A percentile compares a stretch with the other conserved stretches of the same genome.
Evolutionary conservation across 2,888 invertebrate genomes (phyloP).

Genomic region (Laspeyria flexula): DNA sequence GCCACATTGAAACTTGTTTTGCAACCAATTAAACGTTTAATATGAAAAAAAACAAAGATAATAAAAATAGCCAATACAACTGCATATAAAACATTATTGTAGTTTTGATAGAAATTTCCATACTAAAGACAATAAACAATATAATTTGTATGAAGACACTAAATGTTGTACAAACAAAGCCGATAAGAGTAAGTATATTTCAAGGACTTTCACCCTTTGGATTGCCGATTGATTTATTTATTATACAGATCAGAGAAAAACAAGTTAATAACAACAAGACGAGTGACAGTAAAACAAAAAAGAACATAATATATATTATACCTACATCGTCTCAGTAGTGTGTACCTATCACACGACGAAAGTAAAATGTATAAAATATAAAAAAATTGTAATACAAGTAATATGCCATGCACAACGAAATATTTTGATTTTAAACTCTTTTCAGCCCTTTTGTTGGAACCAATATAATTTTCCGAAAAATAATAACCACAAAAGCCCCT

Average conservation of each 20-base stretch:
- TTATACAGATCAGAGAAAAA: slow-evolving; percentile 41
- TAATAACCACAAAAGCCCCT: too few species aligned
- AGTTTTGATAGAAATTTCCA: too few species aligned
- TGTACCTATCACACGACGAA: slow-evolving; percentile 17
- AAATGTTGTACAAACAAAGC: slow-evolving; percentile 33
- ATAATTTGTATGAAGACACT: slow-evolving; percentile 19
- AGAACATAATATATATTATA: slow-evolving; percentile 16
- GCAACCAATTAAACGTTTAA: too few species aligned
- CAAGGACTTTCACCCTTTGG: slow-evolving; percentile 47
- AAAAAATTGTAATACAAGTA: too few species aligned
- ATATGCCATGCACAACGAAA: too few species aligned
- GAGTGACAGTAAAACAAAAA: slow-evolving; percentile 35
- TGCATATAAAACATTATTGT: background rate
- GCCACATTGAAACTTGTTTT: too few species aligned
- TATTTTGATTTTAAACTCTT: too few species aligned
- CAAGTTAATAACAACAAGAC: slow-evolving; percentile 42
- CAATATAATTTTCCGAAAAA: too few species aligned
- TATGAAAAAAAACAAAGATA: too few species aligned
- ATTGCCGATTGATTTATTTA: slow-evolving; percentile 37
- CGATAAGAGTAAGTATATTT: slow-evolving; percentile 45
- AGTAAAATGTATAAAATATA: slow-evolving; percentile 15
- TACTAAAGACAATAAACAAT: too few species aligned
- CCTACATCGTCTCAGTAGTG: slow-evolving; percentile 32
- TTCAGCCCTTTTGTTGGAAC: too few species aligned
- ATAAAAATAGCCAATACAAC: too few species aligned